Conservation (phyloP, 2,797 vertebrate species). For the Garrulus glandarius region DNA sequence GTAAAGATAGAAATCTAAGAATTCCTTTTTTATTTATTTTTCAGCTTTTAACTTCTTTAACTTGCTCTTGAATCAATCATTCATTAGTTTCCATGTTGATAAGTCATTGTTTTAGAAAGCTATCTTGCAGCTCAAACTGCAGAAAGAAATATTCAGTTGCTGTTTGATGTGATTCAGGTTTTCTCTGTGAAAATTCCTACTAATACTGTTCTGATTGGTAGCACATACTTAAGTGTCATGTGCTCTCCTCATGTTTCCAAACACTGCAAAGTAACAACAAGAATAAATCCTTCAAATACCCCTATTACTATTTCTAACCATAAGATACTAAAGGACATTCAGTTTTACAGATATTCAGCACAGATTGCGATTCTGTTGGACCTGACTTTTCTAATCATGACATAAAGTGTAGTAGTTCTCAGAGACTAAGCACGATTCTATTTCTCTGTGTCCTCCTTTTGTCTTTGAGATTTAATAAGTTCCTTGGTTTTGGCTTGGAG, state of each 20-base stretch:
- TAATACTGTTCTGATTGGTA: neutral
- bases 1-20: neutral
- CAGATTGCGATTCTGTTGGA: neutral
- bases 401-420: neutral
- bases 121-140: neutral
- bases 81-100: neutral
- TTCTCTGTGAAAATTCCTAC: neutral
- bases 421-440: neutral
- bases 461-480: neutral
- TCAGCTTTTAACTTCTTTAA: neutral
- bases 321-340: neutral
- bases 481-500: neutral
- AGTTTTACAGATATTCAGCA: neutral
- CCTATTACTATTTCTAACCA: neutral
- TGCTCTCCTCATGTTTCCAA: neutral
- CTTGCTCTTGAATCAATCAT: neutral
- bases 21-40: neutral
- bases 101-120: neutral
- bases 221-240: neutral
- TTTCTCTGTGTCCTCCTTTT: neutral
- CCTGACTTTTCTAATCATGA: neutral
- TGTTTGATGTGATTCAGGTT: neutral
- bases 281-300: neutral
- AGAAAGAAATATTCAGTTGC: neutral
- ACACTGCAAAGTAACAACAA: neutral